These are phyloP conservation scores for Oscheius sp. DNA, from an alignment of 2,888 invertebrate species.

Conservation along the genomic window DNA sequence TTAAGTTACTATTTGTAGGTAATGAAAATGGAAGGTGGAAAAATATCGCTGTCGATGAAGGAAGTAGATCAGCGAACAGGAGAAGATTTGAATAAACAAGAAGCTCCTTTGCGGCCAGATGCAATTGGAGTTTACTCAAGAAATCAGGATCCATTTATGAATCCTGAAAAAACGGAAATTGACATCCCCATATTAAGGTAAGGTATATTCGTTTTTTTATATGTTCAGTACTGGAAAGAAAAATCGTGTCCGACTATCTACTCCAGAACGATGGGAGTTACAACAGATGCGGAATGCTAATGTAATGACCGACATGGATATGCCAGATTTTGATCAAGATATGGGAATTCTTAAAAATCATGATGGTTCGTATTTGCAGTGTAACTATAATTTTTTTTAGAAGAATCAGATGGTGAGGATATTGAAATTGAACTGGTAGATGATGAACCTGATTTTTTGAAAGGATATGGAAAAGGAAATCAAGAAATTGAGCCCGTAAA, in stretches of 20 bases:
- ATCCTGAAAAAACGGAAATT: conserved; percentile 47
- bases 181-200: conserved; percentile 36
- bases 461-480: conserved; percentile 73
- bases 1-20: conserved; percentile 76
- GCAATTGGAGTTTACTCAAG: conserved; percentile 55
- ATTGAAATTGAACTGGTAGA: conserved; percentile 97
- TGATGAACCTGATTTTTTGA: conserved; percentile 94
- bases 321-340: conserved; percentile 97
- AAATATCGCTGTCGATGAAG: conserved; percentile 78
- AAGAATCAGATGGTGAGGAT: conserved; percentile 83
- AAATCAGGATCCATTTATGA: conserved; percentile 61
- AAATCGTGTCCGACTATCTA: conserved; percentile 81
- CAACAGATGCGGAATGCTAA: conserved; percentile 94
- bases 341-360: conserved; percentile 80
- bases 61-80: conserved; percentile 94
- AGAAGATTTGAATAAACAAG: conserved; percentile 86
- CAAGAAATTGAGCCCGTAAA: conserved; percentile 70
- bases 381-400: conserved; percentile 34
- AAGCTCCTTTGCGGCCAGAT: conserved; percentile 51
- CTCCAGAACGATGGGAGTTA: conserved; percentile 94
- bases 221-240: conserved; percentile 39
- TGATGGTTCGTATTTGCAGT: conserved; percentile 38
- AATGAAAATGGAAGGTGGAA: conserved; percentile 88
- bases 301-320: conserved; percentile 79
- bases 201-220: background rate